Base-by-base conservation (phyloP, 1,140 invertebrate species). In the Drosophila lini region DNA sequence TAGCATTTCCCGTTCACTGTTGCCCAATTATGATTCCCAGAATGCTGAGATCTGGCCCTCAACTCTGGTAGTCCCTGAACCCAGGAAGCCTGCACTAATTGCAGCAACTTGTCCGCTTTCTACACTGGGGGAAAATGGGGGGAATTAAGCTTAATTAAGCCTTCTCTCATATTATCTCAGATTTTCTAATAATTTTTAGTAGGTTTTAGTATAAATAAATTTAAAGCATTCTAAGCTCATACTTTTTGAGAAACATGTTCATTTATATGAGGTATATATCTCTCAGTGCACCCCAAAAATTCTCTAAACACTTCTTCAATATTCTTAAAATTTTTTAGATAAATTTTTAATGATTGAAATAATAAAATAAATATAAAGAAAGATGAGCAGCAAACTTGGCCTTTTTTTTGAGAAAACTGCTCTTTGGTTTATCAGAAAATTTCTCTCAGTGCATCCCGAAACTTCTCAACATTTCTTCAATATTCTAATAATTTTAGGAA, bases 1-100 rank as follows among this genome's bases (percentile, higher is more conserved):
- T 3, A 19, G 32, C 45, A 40, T 15, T 42, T 42, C 2, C 38
- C 61, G 7, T 57, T 56, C 48, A 38, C 47, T n/a, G 62, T 60
- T 62, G 44, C 48, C 41, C 31, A 48, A 62, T 62, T 50, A 25
- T 38, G 45, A 63, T 34, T 64, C 60, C 48, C 44, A 22, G 44
- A 65, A 64, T 34, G 38, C 19, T 15, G n/a, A 10, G 8, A 42
- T 63, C 10, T 31, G 36, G 44, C 15, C 16, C 9, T 13, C n/a
- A 56, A 11, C 31, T 52, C 6, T 32, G 19, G 15, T 15, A 62
- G 32, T 31, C 25, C n/a, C 52, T 60, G 28, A 60, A 63, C 45
- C 31, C 64, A 32, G 19, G 36, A 38, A 38, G 28, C 8, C 15
- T n/a, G 11, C 48, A 64, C 38, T 25, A 16, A 19, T 57, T 28